A percentile compares a stretch with the other conserved stretches of the same genome.
phyloP scores from a whole-genome alignment of 92 coral and sea anemone genomes.

The Phenganax subtilis region DNA sequence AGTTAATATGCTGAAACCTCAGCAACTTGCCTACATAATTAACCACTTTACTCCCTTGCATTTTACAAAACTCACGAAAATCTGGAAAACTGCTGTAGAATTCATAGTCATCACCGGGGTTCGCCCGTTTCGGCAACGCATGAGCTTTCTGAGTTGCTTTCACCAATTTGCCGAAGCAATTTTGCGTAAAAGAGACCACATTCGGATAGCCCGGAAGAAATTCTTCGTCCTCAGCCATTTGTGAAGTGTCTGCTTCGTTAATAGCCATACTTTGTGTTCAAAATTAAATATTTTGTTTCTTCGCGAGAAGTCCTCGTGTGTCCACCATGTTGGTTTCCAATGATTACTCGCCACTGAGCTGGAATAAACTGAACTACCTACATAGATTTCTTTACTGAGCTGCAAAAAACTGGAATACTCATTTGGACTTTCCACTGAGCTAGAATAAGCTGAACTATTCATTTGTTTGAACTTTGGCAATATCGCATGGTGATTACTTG shows the following conservation, averaged over 20 bases:
- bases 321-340: slow-evolving; percentile 2
- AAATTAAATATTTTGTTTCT: neutral
- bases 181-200: slow-evolving; percentile 27
- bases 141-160: slow-evolving; percentile 69
- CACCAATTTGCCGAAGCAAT: slow-evolving; percentile 55
- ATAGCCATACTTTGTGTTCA: slow-evolving; percentile 2
- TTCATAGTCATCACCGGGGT: slow-evolving; percentile 91
- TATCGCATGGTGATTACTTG: too few relatives aligned
- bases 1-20: slow-evolving; percentile 65
- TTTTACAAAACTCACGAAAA: slow-evolving; percentile 84
- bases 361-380: too few relatives aligned
- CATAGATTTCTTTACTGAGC: too few relatives aligned
- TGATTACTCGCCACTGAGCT: too few relatives aligned
- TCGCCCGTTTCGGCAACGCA: slow-evolving; percentile 48
- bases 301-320: neutral
- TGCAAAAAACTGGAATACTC: too few relatives aligned
- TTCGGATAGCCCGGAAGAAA: slow-evolving; percentile 30
- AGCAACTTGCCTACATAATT: slow-evolving; percentile 62
- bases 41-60: slow-evolving; percentile 77
- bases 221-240: slow-evolving; percentile 6
- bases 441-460: too few relatives aligned
- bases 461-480: too few relatives aligned
- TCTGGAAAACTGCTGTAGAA: slow-evolving; percentile 90
- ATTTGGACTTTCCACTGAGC: too few relatives aligned
- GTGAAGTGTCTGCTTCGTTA: neutral